Evolutionary conservation across 2,888 invertebrate species (phyloP).

Genomic region (Onthophagus sagittarius): DNA sequence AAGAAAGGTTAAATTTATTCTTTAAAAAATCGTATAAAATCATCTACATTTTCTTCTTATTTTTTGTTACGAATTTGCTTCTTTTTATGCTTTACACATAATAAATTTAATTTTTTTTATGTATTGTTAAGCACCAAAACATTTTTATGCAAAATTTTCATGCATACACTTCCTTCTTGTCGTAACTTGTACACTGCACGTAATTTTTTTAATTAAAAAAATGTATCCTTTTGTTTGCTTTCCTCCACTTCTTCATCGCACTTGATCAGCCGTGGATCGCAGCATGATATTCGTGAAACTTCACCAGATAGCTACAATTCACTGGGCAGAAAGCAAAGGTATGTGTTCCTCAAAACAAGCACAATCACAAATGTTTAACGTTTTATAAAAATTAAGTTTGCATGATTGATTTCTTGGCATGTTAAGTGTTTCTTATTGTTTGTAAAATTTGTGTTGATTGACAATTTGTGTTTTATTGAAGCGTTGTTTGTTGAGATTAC

Average conservation of each 20-base stretch:
- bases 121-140: not conserved
- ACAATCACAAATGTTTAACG: constrained; percentile 12
- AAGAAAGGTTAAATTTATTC: no score
- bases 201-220: constrained; percentile 25
- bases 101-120: not conserved
- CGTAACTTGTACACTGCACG: constrained; percentile 24
- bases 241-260: constrained; percentile 32
- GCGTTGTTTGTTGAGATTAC: not conserved
- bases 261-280: constrained; percentile 63
- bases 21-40: no score
- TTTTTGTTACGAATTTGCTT: no score
- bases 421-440: not conserved
- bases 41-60: no score
- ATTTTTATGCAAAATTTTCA: not conserved
- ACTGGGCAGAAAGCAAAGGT: constrained; percentile 71
- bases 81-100: no score
- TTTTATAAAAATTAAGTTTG: constrained; percentile 16
- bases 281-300: constrained; percentile 70
- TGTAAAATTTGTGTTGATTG: not conserved
- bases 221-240: constrained; percentile 33
- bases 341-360: constrained; percentile 45
- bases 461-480: not conserved
- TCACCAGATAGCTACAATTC: constrained; percentile 70
- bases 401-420: not conserved
- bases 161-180: constrained; percentile 3